Evolutionary conservation across 2,797 vertebrate genomes (phyloP), one percentile per base, ranked within the genome.

Genomic region (Gallirallus australis): DNA sequence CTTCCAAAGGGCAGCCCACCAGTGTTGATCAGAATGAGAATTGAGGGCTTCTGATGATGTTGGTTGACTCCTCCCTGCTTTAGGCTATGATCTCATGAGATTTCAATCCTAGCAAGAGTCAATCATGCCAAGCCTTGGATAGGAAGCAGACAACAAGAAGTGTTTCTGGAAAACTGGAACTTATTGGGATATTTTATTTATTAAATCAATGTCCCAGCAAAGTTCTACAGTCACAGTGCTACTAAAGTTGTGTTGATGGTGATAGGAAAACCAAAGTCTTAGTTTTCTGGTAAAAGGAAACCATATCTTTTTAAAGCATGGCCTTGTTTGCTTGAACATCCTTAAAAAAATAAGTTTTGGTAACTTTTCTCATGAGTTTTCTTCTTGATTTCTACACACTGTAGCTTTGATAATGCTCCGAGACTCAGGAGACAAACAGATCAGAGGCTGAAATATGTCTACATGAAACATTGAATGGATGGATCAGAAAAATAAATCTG

Each of bases 61-160:
- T 91, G n/a, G 27, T 83, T 87, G 90, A 79, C 53, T 89, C 63
- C 75, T 79, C 30, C 54, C 60, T 61, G 37, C 37, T 92, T 92
- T 88, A 45, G 42, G 30, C 59, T 95, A 25, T 91, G 87, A 92
- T 83, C 66, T 94, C 70, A 93, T 86, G 54, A 72, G 40, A 86
- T 91, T 68, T 92, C 42, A 69, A 48, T n/a, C 45, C 30, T 90
- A 81, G n/a, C 30, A 76, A 69, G 59, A 88, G 40, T 90, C 75
- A 65, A 21, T 86, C 72, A 75, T 68, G 57, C 82, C 84, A 69
- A 71, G 81, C 86, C n/a, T 52, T 86, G 28, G 56, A 79, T 45
- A 52, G 35, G 73, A 84, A 90, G 77, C 90, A 95, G 92, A 72
- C 48, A 80, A 94, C 78, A 92, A 20, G 83, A 95, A 68, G 83